phyloP scores from a whole-genome alignment of 2,888 invertebrate genomes.

The Molorchus minor region DNA sequence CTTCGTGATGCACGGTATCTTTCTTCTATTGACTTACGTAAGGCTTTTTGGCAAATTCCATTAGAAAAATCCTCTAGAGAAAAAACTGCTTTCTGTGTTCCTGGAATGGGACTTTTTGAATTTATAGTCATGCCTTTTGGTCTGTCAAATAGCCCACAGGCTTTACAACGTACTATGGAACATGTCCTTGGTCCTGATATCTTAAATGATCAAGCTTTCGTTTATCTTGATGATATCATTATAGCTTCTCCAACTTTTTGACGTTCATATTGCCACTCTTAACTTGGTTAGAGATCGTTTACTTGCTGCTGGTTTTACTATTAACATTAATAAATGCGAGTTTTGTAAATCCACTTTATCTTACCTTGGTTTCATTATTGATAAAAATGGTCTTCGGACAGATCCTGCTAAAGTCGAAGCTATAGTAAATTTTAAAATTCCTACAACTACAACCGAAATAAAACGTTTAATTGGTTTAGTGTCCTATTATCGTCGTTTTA shows the following conservation, averaged over 20 bases:
- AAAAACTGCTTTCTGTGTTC: constrained; percentile 41
- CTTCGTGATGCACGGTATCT: constrained; percentile 14
- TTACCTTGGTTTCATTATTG: constrained; percentile 25
- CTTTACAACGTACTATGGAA: constrained; percentile 37
- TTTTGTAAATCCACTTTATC: constrained; percentile 13
- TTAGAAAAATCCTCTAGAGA: constrained; percentile 31
- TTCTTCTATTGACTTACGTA: constrained; percentile 31
- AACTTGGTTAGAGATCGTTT: background rate
- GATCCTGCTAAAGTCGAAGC: no score
- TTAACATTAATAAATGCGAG: constrained; percentile 24
- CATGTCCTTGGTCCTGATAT: constrained; percentile 31
- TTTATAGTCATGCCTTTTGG: constrained; percentile 41
- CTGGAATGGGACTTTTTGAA: constrained; percentile 37
- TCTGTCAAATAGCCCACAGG: constrained; percentile 38
- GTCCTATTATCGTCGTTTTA: no score
- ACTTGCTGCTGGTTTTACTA: constrained; percentile 12
- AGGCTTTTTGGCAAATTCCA: constrained; percentile 38
- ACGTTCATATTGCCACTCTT: no score
- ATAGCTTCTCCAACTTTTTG: no score
- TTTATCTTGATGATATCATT: constrained; percentile 27
- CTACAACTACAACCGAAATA: no score
- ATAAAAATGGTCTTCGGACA: constrained; percentile 14
- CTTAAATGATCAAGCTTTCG: no score
- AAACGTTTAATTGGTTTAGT: no score
- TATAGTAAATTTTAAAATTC: no score